A percentile compares a stretch with the other conserved stretches of the same genome.
Conservation (phyloP, 2,888 invertebrate species). For the Macrophya alboannulata region DNA sequence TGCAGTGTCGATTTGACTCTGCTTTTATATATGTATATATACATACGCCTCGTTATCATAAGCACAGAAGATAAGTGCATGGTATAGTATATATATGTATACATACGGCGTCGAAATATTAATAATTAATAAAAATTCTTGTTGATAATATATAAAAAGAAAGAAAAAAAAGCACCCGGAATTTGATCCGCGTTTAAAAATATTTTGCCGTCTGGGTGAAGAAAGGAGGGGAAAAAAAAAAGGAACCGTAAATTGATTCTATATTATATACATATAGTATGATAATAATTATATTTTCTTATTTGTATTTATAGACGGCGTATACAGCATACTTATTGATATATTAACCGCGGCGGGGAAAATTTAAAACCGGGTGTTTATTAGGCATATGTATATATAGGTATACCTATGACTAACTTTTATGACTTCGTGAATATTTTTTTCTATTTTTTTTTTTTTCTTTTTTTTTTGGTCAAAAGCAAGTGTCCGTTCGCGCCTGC, state of each 20-base stretch:
- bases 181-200: background rate
- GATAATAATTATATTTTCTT: conserved; percentile 26
- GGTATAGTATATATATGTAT: background rate
- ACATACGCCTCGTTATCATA: background rate
- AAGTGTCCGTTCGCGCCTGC: background rate
- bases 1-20: background rate
- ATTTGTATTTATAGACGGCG: conserved; percentile 9
- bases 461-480: background rate
- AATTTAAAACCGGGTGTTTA: background rate
- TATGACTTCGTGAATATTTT: background rate
- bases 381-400: no score
- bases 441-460: no score
- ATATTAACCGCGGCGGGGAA: background rate
- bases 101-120: no score
- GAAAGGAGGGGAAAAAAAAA: no score
- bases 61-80: background rate
- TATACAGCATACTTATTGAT: background rate
- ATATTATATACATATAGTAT: background rate
- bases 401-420: background rate
- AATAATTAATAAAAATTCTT: background rate
- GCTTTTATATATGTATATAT: background rate
- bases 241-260: no score
- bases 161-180: background rate
- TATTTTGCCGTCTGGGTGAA: no score
- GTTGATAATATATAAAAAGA: background rate